These are phyloP conservation scores for Lampris incognitus DNA, from an alignment of 2,113 vertebrate species.

Conservation along the genomic window DNA sequence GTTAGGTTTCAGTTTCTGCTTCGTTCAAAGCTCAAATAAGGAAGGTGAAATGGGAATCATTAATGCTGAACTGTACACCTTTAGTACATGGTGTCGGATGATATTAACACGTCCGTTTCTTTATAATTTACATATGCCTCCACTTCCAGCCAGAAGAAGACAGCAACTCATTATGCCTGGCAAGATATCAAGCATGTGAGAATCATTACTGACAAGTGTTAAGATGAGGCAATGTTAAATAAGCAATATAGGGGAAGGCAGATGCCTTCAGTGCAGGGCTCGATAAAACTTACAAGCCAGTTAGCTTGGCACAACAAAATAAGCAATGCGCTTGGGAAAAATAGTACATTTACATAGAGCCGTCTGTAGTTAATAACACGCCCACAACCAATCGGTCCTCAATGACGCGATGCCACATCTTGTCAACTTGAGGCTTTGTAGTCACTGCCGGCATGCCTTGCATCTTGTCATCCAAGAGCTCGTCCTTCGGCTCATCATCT, in stretches of 20 bases:
- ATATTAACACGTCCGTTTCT: slow-evolving; percentile 24
- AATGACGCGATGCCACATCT: slow-evolving; percentile 88
- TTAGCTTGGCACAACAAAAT: neutral
- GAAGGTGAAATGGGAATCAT: no score
- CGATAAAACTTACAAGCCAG: neutral
- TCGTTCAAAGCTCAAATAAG: no score
- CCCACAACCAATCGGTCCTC: slow-evolving; percentile 88
- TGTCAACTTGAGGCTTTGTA: slow-evolving; percentile 78
- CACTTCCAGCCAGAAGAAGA: slow-evolving; percentile 3
- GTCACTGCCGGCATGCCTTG: slow-evolving; percentile 49
- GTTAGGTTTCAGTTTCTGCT: slow-evolving; percentile 1
- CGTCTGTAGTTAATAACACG: slow-evolving; percentile 80
- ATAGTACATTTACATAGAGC: slow-evolving; percentile 81
- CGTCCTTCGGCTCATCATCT: slow-evolving; percentile 77
- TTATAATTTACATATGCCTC: slow-evolving; percentile 25
- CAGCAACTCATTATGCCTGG: slow-evolving; percentile 11
- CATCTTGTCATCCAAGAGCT: slow-evolving; percentile 62
- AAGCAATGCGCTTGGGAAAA: slow-evolving; percentile 2
- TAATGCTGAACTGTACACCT: slow-evolving; percentile 18
- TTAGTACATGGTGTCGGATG: slow-evolving; percentile 13
- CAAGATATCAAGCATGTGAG: slow-evolving; percentile 5
- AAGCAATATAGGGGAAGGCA: neutral
- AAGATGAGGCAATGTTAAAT: slow-evolving; percentile 13
- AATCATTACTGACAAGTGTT: slow-evolving; percentile 10
- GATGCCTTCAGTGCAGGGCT: neutral